Base-by-base conservation (phyloP, 2,888 invertebrate genomes). In the Sceliomorpha sp. region DNA sequence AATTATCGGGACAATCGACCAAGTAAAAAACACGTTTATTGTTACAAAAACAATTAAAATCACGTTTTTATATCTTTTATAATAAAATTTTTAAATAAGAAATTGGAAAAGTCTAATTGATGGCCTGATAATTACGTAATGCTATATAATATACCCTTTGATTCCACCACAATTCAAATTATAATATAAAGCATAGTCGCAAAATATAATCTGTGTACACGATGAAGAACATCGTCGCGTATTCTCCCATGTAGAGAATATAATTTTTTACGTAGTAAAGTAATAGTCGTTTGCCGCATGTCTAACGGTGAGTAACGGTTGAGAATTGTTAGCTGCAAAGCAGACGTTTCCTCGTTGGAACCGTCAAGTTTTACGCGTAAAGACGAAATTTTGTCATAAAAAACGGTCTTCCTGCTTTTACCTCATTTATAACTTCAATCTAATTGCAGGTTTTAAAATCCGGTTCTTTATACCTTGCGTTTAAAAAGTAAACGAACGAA, bases 261-360 rank as follows among this genome's bases (percentile, higher is more conserved):
- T 48, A 48, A 59, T 59, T 59, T 40, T 48, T 59, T 48, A 42
- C 59, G 34, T 32, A 48, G 37, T 48, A 48, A 17, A 32, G 42
- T 27, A 59, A 40, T 48, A 34, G 42, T 48, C 15, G 42, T 48
- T 32, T 40, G 15, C 31, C 26, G 47, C 58, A 34, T 44, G 53
- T 48, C 47, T 59, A 66, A 66, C 66, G 59, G 66, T 66, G 40
- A 59, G 39, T 66, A 66, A 59, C 66, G 66, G 59, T 59, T 48
- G 53, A 9, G 53, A 47, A 59, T 66, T 42, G 47, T 48, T 51
- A 26, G 26, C 29, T 37, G 12, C 39, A 32, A 44, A 32, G 24
- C 48, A 37, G 40, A 9, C 53, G 34, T 48, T 51, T 51, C 53
- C 45, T 59, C 56, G 13, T 39, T 15, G 24, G 13, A 42, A 17